phyloP scores from a whole-genome alignment of 2,113 vertebrate genomes.

The Aegithalos caudatus region DNA sequence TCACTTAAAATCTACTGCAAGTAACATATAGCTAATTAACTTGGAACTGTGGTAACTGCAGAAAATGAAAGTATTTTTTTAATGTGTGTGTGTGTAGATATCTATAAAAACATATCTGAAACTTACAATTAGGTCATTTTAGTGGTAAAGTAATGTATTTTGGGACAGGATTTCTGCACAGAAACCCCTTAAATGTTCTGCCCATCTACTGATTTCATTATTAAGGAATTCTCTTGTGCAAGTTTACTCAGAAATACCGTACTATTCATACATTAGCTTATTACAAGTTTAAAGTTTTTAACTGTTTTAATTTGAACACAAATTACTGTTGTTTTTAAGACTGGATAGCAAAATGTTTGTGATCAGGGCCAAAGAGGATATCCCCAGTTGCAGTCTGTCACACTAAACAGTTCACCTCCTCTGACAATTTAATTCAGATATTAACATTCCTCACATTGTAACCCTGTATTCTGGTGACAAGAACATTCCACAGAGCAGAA shows the following conservation, averaged over 20 bases:
- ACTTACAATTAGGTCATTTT: not conserved
- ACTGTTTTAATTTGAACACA: not conserved
- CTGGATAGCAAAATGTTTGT: not conserved
- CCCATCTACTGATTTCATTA: not conserved
- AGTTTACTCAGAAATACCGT: not conserved
- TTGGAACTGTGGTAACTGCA: not conserved
- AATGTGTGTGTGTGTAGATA: accelerated
- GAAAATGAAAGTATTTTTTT: not conserved
- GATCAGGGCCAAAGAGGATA: not conserved
- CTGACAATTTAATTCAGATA: constrained; percentile 67
- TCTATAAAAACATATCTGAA: not conserved
- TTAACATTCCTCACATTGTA: constrained; percentile 74
- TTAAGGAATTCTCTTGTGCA: not conserved
- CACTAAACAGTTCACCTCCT: constrained; percentile 43
- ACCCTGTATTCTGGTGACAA: constrained; percentile 62
- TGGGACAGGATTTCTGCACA: not conserved
- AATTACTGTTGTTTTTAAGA: not conserved
- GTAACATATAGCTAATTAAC: not conserved
- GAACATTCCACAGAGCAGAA: constrained; percentile 70
- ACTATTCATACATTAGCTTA: not conserved
- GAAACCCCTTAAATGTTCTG: not conserved
- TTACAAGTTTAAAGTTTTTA: not conserved
- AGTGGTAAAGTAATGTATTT: not conserved
- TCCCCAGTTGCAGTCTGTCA: constrained; percentile 28
- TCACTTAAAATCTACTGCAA: not conserved